These are phyloP conservation scores for Zaprionus inermis DNA, from an alignment of 1,140 invertebrate genomes.

Conservation along the genomic window DNA sequence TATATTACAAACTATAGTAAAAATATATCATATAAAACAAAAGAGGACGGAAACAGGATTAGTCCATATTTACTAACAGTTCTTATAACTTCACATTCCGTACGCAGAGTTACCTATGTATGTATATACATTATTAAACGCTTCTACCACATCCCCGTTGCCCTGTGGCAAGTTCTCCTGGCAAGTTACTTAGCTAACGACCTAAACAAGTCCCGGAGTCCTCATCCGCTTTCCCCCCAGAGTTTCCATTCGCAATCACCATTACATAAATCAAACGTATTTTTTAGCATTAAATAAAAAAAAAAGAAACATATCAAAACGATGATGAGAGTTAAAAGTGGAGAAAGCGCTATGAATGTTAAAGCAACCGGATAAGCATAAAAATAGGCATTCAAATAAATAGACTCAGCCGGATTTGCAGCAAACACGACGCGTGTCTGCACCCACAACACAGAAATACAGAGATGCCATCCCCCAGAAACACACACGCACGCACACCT, in stretches of 20 bases:
- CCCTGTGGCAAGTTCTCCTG: not conserved
- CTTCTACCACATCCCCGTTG: not conserved
- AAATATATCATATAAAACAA: not conserved
- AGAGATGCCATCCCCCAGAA: constrained; percentile 23
- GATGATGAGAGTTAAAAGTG: constrained; percentile 6
- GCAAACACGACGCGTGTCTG: constrained; percentile 46
- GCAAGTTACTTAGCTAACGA: constrained; percentile 19
- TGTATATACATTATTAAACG: no score
- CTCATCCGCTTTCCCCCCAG: not conserved
- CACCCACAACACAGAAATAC: constrained; percentile 49
- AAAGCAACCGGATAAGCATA: constrained; percentile 69
- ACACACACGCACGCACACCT: constrained; percentile 38
- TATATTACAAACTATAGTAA: no score
- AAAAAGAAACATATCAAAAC: not conserved
- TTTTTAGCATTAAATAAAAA: constrained; percentile 32
- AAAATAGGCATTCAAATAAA: constrained; percentile 80
- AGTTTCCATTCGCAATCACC: constrained; percentile 49
- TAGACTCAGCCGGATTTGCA: constrained; percentile 76
- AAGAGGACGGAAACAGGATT: not conserved
- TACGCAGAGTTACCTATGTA: not conserved
- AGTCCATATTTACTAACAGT: not conserved
- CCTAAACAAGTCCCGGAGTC: not conserved
- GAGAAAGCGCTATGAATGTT: constrained; percentile 32
- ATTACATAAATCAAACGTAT: constrained; percentile 70
- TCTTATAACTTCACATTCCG: not conserved